Evolutionary conservation across 2,113 vertebrate genomes (phyloP).

Genomic region (Alexandromys fortis): DNA sequence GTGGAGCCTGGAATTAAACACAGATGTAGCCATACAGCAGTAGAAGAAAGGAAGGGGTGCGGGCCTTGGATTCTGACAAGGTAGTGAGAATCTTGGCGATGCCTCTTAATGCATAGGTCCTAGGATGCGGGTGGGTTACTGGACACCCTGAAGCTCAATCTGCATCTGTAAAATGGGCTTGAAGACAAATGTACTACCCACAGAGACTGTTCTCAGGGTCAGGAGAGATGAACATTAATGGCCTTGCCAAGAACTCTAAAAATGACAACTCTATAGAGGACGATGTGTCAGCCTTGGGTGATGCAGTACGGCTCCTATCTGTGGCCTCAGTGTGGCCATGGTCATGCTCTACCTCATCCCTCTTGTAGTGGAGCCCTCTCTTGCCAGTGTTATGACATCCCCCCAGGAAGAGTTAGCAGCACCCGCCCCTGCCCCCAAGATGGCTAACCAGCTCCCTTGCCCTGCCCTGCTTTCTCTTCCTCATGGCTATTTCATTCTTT

Average conservation of each 20-base stretch:
- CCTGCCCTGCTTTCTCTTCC: not conserved
- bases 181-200: not conserved
- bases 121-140: not conserved
- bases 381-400: not conserved
- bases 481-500: too few relatives aligned
- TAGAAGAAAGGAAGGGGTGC: not conserved
- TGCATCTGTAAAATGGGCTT: not conserved
- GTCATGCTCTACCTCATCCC: not conserved
- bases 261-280: not conserved
- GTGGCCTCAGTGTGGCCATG: not conserved
- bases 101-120: not conserved
- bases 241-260: not conserved
- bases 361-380: not conserved
- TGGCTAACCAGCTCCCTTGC: not conserved
- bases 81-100: not conserved
- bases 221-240: not conserved
- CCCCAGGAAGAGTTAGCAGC: not conserved
- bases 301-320: rapidly evolving
- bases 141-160: not conserved
- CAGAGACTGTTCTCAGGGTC: not conserved
- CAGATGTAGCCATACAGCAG: rapidly evolving
- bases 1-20: rapidly evolving
- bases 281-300: rapidly evolving
- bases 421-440: rapidly evolving
- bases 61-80: not conserved